Conservation (phyloP, 2,113 vertebrate species). For the Thunnus thynnus region DNA sequence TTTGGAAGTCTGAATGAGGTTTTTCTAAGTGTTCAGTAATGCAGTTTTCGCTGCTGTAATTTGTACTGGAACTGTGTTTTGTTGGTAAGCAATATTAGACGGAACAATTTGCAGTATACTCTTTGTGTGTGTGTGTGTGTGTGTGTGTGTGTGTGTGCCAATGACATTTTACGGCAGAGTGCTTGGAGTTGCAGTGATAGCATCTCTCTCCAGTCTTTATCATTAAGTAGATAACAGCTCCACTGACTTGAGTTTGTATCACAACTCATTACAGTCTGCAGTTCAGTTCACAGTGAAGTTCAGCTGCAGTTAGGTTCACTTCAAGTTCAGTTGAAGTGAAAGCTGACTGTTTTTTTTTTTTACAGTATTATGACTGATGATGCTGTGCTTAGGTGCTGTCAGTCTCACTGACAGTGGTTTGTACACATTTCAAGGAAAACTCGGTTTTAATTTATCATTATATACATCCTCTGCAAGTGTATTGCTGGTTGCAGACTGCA, state of each 20-base stretch:
- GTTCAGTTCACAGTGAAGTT: slow-evolving; percentile 57
- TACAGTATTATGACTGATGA: not conserved
- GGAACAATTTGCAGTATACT: slow-evolving; percentile 2
- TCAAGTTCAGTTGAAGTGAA: slow-evolving; percentile 32
- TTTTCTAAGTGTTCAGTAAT: not conserved
- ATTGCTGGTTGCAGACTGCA: not conserved
- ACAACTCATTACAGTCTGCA: slow-evolving; percentile 63
- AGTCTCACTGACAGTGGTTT: not conserved
- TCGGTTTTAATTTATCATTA: too few species aligned
- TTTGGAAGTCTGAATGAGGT: not conserved
- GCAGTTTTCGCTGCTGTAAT: slow-evolving; percentile 3
- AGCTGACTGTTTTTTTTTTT: slow-evolving; percentile 1
- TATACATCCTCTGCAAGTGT: too few species aligned
- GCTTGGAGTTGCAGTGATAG: slow-evolving; percentile 64
- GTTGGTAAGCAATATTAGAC: slow-evolving; percentile 8
- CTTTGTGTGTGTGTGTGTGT: not conserved
- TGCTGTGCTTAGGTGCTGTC: too few species aligned
- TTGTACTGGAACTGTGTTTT: not conserved
- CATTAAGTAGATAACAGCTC: slow-evolving; percentile 74
- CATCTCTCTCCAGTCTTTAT: slow-evolving; percentile 75
- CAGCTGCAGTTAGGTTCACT: slow-evolving; percentile 49
- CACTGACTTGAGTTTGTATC: slow-evolving; percentile 63
- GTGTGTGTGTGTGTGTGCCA: slow-evolving; percentile 2
- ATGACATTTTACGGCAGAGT: slow-evolving; percentile 58
- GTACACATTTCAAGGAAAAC: not conserved